Evolutionary conservation across 64 coral and sea anemone species (phyloP).

Genomic region (Stichodactyla mertensii): DNA sequence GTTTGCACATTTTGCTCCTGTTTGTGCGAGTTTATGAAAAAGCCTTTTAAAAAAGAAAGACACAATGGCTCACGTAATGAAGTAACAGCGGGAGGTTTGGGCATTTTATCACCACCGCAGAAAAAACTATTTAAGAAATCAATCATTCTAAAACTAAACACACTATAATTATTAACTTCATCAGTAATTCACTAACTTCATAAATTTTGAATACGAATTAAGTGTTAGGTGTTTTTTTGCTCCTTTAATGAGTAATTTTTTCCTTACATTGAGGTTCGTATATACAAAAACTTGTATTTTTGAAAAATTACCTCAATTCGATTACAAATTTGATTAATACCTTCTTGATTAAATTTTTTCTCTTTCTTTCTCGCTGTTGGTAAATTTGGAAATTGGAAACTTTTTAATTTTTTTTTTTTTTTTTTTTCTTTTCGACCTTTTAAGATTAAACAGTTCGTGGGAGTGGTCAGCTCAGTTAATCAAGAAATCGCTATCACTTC

Average conservation of each 20-base stretch:
- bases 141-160: neutral
- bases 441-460: too few relatives aligned
- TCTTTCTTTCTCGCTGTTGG: too few relatives aligned
- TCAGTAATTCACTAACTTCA: neutral
- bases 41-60: neutral
- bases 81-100: neutral
- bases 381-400: too few relatives aligned
- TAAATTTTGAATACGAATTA: neutral
- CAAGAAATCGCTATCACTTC: too few relatives aligned
- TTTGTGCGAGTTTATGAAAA: neutral
- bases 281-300: neutral
- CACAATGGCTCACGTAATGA: neutral
- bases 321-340: slow-evolving; percentile 1
- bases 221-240: neutral
- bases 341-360: neutral
- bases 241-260: neutral
- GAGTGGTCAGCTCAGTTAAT: too few relatives aligned
- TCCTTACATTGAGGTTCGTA: neutral
- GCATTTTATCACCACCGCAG: neutral
- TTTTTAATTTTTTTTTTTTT: too few relatives aligned
- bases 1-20: neutral
- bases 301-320: neutral
- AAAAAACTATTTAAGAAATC: neutral
- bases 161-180: neutral
- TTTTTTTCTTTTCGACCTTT: too few relatives aligned